Conservation (phyloP, 1,140 invertebrate species). For the Luehdorfia chinensis region DNA sequence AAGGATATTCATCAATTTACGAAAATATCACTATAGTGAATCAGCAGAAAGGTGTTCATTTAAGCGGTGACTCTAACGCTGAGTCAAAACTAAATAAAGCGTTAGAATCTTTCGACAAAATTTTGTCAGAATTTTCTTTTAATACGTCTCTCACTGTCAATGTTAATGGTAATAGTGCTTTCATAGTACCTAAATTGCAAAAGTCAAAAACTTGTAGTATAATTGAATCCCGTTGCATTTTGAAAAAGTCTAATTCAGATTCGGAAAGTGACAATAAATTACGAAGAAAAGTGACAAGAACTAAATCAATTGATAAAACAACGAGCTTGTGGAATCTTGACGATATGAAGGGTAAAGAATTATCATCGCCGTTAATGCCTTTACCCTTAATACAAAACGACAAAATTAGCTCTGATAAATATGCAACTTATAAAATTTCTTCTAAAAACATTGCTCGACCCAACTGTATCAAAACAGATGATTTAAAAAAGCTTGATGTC, state of each 20-base stretch:
- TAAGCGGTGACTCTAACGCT: conserved; percentile 24
- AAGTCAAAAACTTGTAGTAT: conserved; percentile 81
- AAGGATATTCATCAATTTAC: conserved; percentile 67
- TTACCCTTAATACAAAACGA: conserved; percentile 46
- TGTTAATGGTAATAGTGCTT: conserved; percentile 39
- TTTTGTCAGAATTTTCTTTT: conserved; percentile 74
- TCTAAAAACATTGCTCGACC: conserved; percentile 53
- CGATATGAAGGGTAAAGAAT: conserved; percentile 73
- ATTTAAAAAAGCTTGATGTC: conserved; percentile 71
- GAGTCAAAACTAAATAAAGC: conserved; percentile 79
- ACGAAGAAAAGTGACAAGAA: conserved; percentile 53
- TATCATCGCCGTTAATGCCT: conserved; percentile 61
- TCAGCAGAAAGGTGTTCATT: conserved; percentile 47
- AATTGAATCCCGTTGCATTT: conserved; percentile 79
- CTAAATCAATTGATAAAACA: conserved; percentile 72
- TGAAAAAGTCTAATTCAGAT: conserved; percentile 75
- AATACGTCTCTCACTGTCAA: conserved; percentile 41
- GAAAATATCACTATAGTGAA: conserved; percentile 61
- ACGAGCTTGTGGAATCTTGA: conserved; percentile 77
- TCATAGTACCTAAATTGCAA: conserved; percentile 75
- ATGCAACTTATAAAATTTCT: conserved; percentile 73
- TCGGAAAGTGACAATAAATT: conserved; percentile 47
- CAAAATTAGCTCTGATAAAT: conserved; percentile 68
- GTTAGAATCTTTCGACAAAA: conserved; percentile 81
- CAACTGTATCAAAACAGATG: conserved; percentile 60